A percentile compares a stretch with the other conserved stretches of the same genome.
phyloP scores from a whole-genome alignment of 2,113 vertebrate species.

The Solea senegalensis region DNA sequence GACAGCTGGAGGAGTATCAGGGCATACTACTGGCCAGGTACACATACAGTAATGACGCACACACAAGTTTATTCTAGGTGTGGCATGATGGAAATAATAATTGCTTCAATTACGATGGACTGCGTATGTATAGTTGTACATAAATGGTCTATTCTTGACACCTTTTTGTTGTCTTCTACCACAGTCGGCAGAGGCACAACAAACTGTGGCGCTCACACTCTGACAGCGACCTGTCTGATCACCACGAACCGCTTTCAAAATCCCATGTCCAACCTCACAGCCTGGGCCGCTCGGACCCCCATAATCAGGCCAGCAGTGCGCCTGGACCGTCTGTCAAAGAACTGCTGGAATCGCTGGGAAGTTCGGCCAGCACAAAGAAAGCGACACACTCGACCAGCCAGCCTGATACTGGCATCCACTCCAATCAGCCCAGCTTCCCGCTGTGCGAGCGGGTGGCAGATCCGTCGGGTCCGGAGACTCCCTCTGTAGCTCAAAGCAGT shows the following conservation, averaged over 20 bases:
- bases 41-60: not conserved
- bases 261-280: slow-evolving; percentile 65
- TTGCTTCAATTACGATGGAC: no score
- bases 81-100: not conserved
- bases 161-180: slow-evolving; percentile 22
- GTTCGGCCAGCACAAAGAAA: slow-evolving; percentile 25
- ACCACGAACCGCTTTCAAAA: slow-evolving; percentile 85
- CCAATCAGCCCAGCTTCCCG: slow-evolving; percentile 42
- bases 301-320: slow-evolving; percentile 85
- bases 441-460: slow-evolving; percentile 2
- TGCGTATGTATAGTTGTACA: no score
- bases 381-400: slow-evolving; percentile 52
- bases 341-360: slow-evolving; percentile 78
- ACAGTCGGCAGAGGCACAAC: slow-evolving; percentile 92
- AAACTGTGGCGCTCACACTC: slow-evolving; percentile 97
- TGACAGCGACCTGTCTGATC: slow-evolving; percentile 93
- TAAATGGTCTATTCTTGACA: not conserved
- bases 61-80: not conserved
- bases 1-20: slow-evolving; percentile 98
- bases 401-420: slow-evolving; percentile 43
- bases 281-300: slow-evolving; percentile 76
- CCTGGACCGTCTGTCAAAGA: slow-evolving; percentile 87
- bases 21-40: slow-evolving; percentile 97
- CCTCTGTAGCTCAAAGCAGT: slow-evolving; percentile 34
- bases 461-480: slow-evolving; percentile 8